phyloP scores from a whole-genome alignment of 2,797 vertebrate genomes.

The Typhlichthys eigenmanni region DNA sequence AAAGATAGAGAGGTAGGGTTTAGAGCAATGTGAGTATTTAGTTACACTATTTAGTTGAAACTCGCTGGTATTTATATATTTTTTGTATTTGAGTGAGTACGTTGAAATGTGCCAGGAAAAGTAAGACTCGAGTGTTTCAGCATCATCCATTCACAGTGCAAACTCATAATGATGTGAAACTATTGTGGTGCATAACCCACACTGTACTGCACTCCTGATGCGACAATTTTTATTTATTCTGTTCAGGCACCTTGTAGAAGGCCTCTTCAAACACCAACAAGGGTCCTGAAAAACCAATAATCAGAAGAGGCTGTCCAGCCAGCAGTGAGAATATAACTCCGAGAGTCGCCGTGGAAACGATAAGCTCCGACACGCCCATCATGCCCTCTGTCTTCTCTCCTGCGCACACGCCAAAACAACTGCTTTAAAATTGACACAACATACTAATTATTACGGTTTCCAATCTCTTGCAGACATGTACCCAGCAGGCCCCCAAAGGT shows the following conservation, averaged over 20 bases:
- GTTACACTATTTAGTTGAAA: no score
- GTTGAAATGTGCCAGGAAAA: no score
- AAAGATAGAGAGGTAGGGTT: neutral
- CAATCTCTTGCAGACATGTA: slow-evolving; percentile 54
- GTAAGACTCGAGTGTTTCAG: no score
- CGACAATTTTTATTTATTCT: neutral
- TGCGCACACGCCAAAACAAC: slow-evolving; percentile 50
- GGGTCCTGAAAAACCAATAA: slow-evolving; percentile 95
- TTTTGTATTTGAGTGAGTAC: no score
- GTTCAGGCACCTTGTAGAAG: slow-evolving; percentile 87
- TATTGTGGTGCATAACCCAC: neutral
- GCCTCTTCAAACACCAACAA: slow-evolving; percentile 97
- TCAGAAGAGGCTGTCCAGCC: slow-evolving; percentile 92
- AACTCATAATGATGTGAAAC: no score
- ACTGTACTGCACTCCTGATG: neutral
- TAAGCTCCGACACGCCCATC: slow-evolving; percentile 97
- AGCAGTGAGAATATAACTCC: slow-evolving; percentile 92
- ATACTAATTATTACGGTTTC: neutral
- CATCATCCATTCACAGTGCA: no score
- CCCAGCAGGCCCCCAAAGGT: slow-evolving; percentile 95
- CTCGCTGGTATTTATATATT: no score
- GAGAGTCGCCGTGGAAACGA: slow-evolving; percentile 91
- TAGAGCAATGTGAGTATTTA: neutral
- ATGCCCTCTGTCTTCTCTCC: slow-evolving; percentile 96
- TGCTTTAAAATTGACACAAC: neutral